Percentiles rank a stretch among this genome's conserved stretches.
Conservation (phyloP, 1,140 invertebrate genomes). For the Venustaconcha ellipsiformis region DNA sequence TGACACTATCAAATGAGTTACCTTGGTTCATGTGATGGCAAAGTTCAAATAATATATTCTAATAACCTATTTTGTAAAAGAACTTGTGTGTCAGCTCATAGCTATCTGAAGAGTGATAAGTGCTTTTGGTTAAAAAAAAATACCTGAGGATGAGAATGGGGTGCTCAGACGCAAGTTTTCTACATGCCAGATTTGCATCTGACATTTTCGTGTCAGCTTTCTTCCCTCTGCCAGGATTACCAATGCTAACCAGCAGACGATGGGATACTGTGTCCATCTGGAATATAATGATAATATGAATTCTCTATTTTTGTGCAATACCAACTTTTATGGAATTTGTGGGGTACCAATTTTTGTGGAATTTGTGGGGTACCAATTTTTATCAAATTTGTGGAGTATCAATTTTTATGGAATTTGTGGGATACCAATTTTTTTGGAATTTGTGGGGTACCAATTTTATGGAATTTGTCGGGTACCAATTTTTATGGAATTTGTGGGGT, state of each 20-base stretch:
- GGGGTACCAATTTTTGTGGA: neutral
- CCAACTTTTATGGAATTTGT: neutral
- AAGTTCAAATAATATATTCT: too few relatives aligned
- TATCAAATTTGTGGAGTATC: neutral
- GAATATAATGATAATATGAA: constrained; percentile 14
- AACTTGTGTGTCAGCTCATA: too few relatives aligned
- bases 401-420: neutral
- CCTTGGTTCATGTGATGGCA: too few relatives aligned
- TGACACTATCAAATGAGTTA: too few relatives aligned
- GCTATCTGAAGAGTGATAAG: too few relatives aligned
- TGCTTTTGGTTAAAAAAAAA: too few relatives aligned
- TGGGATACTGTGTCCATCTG: constrained; percentile 84
- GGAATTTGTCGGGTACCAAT: too few relatives aligned
- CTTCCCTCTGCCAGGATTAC: constrained; percentile 74
- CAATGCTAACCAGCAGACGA: constrained; percentile 81
- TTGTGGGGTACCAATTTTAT: too few relatives aligned
- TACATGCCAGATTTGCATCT: constrained; percentile 82
- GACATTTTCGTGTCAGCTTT: constrained; percentile 79
- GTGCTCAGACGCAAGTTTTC: constrained; percentile 87
- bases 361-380: too few relatives aligned
- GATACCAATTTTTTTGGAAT: too few relatives aligned
- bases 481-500: neutral
- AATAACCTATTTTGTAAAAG: too few relatives aligned
- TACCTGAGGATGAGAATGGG: constrained; percentile 82
- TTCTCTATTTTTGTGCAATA: too few relatives aligned